A percentile compares a stretch with the other conserved stretches of the same genome.
These are phyloP conservation scores for Drosophila pseudoananassae DNA, from an alignment of 1,140 invertebrate species.

Conservation along the genomic window DNA sequence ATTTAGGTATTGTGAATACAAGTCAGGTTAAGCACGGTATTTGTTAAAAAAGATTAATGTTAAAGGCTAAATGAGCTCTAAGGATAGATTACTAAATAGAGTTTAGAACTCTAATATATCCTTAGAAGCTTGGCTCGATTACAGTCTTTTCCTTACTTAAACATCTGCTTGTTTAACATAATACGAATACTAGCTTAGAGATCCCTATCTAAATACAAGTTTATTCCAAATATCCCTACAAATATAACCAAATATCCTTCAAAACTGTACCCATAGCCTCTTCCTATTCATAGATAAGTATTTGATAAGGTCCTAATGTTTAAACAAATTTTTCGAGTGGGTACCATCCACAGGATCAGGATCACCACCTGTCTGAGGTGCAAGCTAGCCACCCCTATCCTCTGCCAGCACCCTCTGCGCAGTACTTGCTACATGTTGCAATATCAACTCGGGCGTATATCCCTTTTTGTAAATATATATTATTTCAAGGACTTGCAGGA, in stretches of 20 bases:
- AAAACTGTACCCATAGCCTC: slow-evolving; percentile 38
- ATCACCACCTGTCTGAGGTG: slow-evolving; percentile 61
- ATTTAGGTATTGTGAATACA: slow-evolving; percentile 2
- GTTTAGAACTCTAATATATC: too few species aligned
- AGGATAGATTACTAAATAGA: not conserved
- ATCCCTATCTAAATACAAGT: slow-evolving; percentile 2
- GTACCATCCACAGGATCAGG: slow-evolving; percentile 23
- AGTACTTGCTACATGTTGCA: slow-evolving; percentile 53
- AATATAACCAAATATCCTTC: not conserved
- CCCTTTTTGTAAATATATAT: slow-evolving; percentile 18
- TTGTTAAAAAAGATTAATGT: too few species aligned
- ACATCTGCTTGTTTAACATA: slow-evolving; percentile 1
- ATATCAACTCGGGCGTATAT: slow-evolving; percentile 50
- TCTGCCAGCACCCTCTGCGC: slow-evolving; percentile 4
- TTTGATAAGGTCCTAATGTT: slow-evolving; percentile 57
- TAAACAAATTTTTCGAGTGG: slow-evolving; percentile 62
- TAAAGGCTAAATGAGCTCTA: too few species aligned
- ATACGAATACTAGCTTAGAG: not conserved
- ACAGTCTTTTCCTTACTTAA: not conserved
- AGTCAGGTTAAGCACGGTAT: not conserved
- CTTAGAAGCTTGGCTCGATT: not conserved
- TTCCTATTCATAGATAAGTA: slow-evolving; percentile 27
- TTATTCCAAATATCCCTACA: not conserved
- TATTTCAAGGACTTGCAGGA: slow-evolving; percentile 55
- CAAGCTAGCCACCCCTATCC: slow-evolving; percentile 63